phyloP scores from a whole-genome alignment of 2,888 invertebrate genomes.

The Ennomos quercinarius region DNA sequence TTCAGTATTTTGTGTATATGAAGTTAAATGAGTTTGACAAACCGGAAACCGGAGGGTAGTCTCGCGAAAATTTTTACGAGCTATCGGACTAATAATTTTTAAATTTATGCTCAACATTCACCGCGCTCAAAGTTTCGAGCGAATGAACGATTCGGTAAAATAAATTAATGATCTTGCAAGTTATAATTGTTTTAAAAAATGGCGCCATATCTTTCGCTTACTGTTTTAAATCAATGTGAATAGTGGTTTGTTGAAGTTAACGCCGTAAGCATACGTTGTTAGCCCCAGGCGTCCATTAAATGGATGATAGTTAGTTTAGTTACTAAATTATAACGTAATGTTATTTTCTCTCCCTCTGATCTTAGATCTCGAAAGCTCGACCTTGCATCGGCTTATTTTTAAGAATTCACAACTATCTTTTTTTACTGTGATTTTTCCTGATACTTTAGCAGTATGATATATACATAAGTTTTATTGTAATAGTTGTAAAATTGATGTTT shows the following conservation, averaged over 20 bases:
- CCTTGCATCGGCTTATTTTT: conserved; percentile 33
- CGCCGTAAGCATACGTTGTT: conserved; percentile 51
- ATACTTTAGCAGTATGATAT: conserved; percentile 36
- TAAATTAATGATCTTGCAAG: conserved; percentile 10
- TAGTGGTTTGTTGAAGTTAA: conserved; percentile 52
- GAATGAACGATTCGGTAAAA: conserved; percentile 7
- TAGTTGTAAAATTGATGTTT: conserved; percentile 19
- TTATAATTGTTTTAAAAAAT: conserved; percentile 36
- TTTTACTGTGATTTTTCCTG: conserved; percentile 49
- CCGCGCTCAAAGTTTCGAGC: conserved; percentile 27
- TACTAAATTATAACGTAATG: conserved; percentile 60
- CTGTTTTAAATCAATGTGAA: conserved; percentile 45
- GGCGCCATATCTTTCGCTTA: conserved; percentile 57
- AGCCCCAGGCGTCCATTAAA: conserved; percentile 65
- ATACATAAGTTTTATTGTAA: conserved; percentile 22
- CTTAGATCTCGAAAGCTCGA: conserved; percentile 52
- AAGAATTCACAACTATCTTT: conserved; percentile 34
- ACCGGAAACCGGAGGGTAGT: no score
- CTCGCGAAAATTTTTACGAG: no score
- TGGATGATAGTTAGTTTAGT: conserved; percentile 66
- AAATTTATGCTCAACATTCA: no score
- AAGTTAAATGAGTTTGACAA: no score
- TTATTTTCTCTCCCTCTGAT: conserved; percentile 46
- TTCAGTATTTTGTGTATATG: no score
- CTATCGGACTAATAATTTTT: no score